A percentile compares a stretch with the other conserved stretches of the same genome.
phyloP scores from a whole-genome alignment of 2,797 vertebrate genomes.

The Aplochiton taeniatus region DNA sequence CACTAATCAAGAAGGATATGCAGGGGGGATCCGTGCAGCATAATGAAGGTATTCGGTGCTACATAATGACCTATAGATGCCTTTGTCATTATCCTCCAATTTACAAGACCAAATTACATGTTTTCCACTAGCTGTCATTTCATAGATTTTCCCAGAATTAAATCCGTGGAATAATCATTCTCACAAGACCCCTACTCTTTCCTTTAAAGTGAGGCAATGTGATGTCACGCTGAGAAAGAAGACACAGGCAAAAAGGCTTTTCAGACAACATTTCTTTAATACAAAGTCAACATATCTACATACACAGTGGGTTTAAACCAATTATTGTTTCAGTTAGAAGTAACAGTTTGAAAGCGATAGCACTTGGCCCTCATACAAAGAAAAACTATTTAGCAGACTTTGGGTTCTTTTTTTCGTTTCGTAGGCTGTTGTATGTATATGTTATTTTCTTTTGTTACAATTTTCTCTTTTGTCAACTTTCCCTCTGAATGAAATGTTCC shows the following conservation, averaged over 20 bases:
- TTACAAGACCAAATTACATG: too few relatives aligned
- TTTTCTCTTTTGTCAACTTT: conserved; percentile 49
- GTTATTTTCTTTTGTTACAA: conserved; percentile 55
- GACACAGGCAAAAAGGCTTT: conserved; percentile 39
- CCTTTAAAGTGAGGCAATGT: too few relatives aligned
- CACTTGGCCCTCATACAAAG: conserved; percentile 89
- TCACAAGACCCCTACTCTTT: neutral
- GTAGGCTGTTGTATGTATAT: conserved; percentile 58
- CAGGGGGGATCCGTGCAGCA: too few relatives aligned
- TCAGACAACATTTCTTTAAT: conserved; percentile 99
- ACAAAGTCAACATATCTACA: conserved; percentile 99
- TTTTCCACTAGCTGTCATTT: too few relatives aligned
- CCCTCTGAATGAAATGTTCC: conserved; percentile 61
- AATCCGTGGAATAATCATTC: too few relatives aligned
- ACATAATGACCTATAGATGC: too few relatives aligned
- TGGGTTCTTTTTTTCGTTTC: conserved; percentile 61
- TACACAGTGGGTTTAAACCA: conserved; percentile 94
- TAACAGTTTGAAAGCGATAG: conserved; percentile 90
- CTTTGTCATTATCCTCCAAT: too few relatives aligned
- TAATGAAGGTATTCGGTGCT: too few relatives aligned
- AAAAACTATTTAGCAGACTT: conserved; percentile 72
- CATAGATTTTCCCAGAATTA: too few relatives aligned
- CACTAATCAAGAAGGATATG: too few relatives aligned
- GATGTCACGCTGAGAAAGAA: neutral
- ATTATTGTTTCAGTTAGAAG: conserved; percentile 90